phyloP scores from a whole-genome alignment of 1,140 invertebrate genomes.

The Zaprionus gabonicus region DNA sequence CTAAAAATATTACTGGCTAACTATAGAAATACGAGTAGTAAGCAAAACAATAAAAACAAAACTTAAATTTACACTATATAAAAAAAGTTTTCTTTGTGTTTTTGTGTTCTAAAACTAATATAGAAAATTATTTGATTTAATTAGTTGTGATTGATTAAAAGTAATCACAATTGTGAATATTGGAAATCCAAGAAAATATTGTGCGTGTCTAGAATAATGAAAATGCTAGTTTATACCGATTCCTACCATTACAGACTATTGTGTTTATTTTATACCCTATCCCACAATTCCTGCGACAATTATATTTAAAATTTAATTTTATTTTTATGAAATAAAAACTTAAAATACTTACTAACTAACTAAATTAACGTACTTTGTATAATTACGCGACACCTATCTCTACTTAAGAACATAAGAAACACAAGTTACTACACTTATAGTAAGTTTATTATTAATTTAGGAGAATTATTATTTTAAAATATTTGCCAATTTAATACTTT shows the following conservation, averaged over 20 bases:
- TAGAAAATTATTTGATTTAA: neutral
- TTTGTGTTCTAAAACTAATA: neutral
- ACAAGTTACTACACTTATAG: slow-evolving; percentile 15
- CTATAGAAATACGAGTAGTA: neutral
- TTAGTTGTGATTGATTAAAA: neutral
- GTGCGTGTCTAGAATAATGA: neutral
- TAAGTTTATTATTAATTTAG: slow-evolving; percentile 12
- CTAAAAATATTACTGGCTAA: neutral
- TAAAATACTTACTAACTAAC: slow-evolving; percentile 42
- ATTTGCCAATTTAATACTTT: slow-evolving; percentile 29
- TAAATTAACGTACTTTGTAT: slow-evolving; percentile 22
- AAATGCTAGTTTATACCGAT: neutral
- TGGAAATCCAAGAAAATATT: neutral
- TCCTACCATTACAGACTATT: slow-evolving; percentile 8
- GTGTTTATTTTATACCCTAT: neutral
- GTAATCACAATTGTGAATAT: neutral
- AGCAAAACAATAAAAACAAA: neutral
- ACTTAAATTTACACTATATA: neutral
- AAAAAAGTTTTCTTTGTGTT: neutral
- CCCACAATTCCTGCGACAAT: slow-evolving; percentile 5
- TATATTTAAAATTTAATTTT: slow-evolving; percentile 7
- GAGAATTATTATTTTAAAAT: slow-evolving; percentile 5
- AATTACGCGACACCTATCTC: slow-evolving; percentile 22
- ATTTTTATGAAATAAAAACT: slow-evolving; percentile 20
- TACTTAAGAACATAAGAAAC: slow-evolving; percentile 38